Conservation (phyloP, 1,140 invertebrate genomes). For the Myzus persicae region DNA sequence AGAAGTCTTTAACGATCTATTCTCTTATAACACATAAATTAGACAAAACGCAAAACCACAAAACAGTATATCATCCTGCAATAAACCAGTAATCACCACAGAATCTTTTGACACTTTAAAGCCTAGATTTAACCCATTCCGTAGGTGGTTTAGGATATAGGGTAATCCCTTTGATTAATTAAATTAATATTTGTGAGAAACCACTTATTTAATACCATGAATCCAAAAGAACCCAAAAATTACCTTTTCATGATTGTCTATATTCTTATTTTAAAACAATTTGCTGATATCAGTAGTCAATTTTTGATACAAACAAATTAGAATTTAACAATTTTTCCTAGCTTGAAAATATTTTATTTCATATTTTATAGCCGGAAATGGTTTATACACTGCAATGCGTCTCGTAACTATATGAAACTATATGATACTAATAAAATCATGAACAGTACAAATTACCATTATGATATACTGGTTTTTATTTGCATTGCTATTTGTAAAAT, state of each 20-base stretch:
- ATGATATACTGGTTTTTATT: too few relatives aligned
- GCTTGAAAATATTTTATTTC: too few relatives aligned
- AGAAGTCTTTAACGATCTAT: not conserved
- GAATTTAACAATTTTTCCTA: too few relatives aligned
- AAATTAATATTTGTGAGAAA: not conserved
- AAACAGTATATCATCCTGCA: not conserved
- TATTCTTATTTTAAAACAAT: not conserved
- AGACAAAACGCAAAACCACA: not conserved
- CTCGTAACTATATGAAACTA: too few relatives aligned
- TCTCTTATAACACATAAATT: not conserved
- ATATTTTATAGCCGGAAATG: too few relatives aligned
- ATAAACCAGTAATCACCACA: not conserved
- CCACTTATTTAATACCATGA: not conserved
- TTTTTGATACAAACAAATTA: too few relatives aligned
- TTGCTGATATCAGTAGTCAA: too few relatives aligned
- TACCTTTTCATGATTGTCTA: not conserved
- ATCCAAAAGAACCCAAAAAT: not conserved
- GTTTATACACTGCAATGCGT: too few relatives aligned
- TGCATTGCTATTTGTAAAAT: too few relatives aligned
- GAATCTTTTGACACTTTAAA: slow-evolving; percentile 11
- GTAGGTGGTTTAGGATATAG: not conserved
- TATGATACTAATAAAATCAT: too few relatives aligned
- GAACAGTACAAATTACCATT: too few relatives aligned
- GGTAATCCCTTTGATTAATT: not conserved
- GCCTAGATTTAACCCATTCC: not conserved